A percentile compares a stretch with the other conserved stretches of the same genome.
phyloP scores from a whole-genome alignment of 2,797 vertebrate genomes.

The Hybognathus amarus region DNA sequence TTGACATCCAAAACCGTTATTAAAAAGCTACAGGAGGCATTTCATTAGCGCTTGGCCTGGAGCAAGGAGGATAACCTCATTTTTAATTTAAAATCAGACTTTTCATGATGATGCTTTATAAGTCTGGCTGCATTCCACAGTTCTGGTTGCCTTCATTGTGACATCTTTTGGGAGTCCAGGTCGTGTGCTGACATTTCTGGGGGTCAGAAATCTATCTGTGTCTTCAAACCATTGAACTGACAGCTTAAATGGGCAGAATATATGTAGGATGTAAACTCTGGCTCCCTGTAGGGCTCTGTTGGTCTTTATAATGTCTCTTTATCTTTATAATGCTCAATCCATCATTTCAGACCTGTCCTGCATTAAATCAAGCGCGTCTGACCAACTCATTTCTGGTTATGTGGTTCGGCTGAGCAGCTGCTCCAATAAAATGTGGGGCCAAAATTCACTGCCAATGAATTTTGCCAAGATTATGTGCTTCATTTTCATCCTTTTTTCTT shows the following conservation, averaged over 20 bases:
- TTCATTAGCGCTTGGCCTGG: slow-evolving; percentile 34
- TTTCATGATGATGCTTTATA: neutral
- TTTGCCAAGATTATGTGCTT: slow-evolving; percentile 6
- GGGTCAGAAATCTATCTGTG: slow-evolving; percentile 14
- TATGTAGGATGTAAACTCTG: neutral
- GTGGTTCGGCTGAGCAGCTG: slow-evolving; percentile 29
- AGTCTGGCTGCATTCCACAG: neutral
- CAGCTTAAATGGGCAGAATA: slow-evolving; percentile 1
- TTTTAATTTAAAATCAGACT: neutral
- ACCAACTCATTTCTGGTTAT: slow-evolving; percentile 29
- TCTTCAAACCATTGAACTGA: slow-evolving; percentile 12
- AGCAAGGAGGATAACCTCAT: neutral
- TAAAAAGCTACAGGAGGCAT: slow-evolving; percentile 14
- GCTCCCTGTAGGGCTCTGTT: slow-evolving; percentile 17
- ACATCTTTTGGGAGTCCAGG: slow-evolving; percentile 27
- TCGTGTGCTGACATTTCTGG: neutral
- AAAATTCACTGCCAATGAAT: neutral
- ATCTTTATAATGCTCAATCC: slow-evolving; percentile 14
- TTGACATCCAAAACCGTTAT: slow-evolving; percentile 5
- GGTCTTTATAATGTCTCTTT: slow-evolving; percentile 10
- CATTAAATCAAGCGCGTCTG: slow-evolving; percentile 11
- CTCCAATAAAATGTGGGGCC: neutral
- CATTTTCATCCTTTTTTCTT: neutral
- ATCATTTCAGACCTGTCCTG: neutral
- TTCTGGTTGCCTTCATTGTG: slow-evolving; percentile 19